Evolutionary conservation across 2,888 invertebrate genomes (phyloP).

Genomic region (Pandemis corylana): DNA sequence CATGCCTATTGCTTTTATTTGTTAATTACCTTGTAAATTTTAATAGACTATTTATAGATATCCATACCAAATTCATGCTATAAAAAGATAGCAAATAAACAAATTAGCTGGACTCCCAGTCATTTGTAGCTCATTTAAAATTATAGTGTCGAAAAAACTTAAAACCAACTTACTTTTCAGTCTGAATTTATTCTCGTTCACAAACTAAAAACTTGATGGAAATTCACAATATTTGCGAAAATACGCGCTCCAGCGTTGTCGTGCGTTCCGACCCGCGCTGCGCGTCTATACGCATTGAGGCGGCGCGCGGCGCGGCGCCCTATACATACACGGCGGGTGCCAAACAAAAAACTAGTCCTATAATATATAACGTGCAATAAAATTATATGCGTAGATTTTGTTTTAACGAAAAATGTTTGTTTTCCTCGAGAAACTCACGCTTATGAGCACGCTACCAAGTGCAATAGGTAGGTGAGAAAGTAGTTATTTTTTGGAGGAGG

Average conservation of each 20-base stretch:
- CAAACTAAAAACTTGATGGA: slow-evolving; percentile 7
- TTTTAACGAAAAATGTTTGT: neutral
- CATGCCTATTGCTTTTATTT: too few species aligned
- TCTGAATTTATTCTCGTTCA: slow-evolving; percentile 6
- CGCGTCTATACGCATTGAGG: slow-evolving; percentile 34
- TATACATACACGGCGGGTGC: slow-evolving; percentile 18
- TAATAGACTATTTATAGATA: too few species aligned
- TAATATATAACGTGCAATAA: slow-evolving; percentile 8
- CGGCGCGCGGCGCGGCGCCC: slow-evolving; percentile 9
- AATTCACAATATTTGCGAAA: slow-evolving; percentile 27
- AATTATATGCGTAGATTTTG: neutral
- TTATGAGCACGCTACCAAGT: neutral
- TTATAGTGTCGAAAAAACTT: neutral
- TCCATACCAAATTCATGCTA: too few species aligned
- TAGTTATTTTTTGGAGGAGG: too few species aligned
- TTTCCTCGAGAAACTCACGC: neutral
- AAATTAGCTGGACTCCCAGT: too few species aligned
- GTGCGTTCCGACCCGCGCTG: slow-evolving; percentile 5
- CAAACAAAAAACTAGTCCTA: slow-evolving; percentile 26
- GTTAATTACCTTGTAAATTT: too few species aligned
- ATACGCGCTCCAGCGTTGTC: slow-evolving; percentile 2
- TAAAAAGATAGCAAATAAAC: too few species aligned
- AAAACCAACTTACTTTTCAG: slow-evolving; percentile 27
- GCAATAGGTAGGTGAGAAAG: too few species aligned
- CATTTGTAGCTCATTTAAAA: neutral